Evolutionary conservation across 2,113 vertebrate genomes (phyloP), one percentile per base, ranked within the genome.

Genomic region (Neofelis nebulosa): DNA sequence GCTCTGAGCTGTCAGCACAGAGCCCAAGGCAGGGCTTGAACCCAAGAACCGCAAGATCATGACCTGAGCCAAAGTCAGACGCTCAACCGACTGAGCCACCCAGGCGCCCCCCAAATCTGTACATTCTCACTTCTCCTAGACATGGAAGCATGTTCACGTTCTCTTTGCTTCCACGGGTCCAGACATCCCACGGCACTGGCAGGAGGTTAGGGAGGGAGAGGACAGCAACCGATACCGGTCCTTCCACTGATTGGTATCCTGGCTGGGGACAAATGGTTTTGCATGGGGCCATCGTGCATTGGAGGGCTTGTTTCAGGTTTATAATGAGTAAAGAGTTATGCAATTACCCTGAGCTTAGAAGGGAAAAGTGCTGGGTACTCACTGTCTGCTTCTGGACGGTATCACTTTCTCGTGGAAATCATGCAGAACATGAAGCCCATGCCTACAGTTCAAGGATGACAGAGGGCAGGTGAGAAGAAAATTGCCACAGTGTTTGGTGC

Each of bases 241-340:
- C 86, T 95, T 3, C 79, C 93, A 7, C 89, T 55, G 96, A 74
- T 97, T 85, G 31, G 95, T 74, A 90, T 88, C 86, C 94, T 94
- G 84, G 95, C 97, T 97, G 80, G 69, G 93, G 91, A 65, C 18
- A 27, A 12, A 36, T 76, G 95, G 92, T 97, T 98, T 98, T 96
- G 52, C 10, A 7, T 0, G 5, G 36, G 7, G 88, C 85, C 85
- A 80, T 94, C 69, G 23, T 48, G 36, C 23, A 29, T 94, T 8
- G 89, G 87, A 98, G 93, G 86, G 89, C 92, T 84, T 95, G 78
- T 21, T 97, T 93, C 85, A 74, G 55, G 95, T 94, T 97, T 86
- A 87, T 76, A 81, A 1, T 89, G 93, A 97, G 93, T 94, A 97
- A 94, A 86, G 21, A 48, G 19, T 1, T 7, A 29, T 89, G 68